phyloP scores from a whole-genome alignment of 1,140 invertebrate species.

The Cyclina sinensis region DNA sequence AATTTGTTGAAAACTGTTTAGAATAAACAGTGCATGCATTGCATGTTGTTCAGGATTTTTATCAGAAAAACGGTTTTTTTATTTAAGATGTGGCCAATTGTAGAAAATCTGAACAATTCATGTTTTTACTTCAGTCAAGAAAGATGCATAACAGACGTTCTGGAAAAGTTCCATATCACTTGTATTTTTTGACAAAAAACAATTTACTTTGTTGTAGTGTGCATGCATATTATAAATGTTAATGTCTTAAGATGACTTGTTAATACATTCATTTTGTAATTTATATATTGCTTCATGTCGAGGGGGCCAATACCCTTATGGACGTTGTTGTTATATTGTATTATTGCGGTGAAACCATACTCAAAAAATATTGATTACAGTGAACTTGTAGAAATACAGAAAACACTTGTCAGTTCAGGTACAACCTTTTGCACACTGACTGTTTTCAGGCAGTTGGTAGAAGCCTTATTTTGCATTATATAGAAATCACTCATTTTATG shows the following conservation, averaged over 20 bases:
- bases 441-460: no score
- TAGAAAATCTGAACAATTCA: no score
- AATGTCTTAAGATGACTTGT: background rate
- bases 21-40: no score
- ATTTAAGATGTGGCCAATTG: no score
- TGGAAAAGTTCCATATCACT: background rate
- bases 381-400: background rate
- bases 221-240: slow-evolving; percentile 16
- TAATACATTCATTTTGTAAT: slow-evolving; percentile 27
- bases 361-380: background rate
- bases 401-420: background rate
- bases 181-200: slow-evolving; percentile 9
- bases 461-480: no score
- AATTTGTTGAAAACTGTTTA: no score
- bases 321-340: background rate
- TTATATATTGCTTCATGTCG: slow-evolving; percentile 3
- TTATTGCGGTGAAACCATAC: background rate
- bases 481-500: no score
- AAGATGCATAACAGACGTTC: background rate
- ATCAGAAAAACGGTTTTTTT: no score
- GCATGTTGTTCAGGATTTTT: no score
- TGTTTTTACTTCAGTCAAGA: no score
- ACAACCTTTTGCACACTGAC: no score
- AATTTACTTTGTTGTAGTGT: background rate
- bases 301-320: slow-evolving; percentile 30